phyloP scores from a whole-genome alignment of 2,888 invertebrate species.

The Chloroclysta siterata region DNA sequence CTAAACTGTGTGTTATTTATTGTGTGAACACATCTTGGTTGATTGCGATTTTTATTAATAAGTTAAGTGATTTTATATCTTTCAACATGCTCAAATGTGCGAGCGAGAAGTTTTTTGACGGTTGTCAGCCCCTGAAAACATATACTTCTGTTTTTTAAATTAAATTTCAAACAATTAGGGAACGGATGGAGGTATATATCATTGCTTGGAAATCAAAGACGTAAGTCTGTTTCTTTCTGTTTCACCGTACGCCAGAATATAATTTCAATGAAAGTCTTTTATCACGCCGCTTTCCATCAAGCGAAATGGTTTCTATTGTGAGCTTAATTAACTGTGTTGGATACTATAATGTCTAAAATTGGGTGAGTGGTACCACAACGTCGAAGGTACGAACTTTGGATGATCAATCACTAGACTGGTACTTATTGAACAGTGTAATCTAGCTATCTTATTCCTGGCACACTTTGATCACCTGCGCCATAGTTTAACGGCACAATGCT shows the following conservation, averaged over 20 bases:
- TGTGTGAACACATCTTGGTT: too few species aligned
- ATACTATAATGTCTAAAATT: slow-evolving; percentile 43
- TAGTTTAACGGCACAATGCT: not conserved
- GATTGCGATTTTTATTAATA: too few species aligned
- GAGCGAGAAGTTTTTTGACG: too few species aligned
- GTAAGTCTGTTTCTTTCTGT: too few species aligned
- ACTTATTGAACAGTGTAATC: slow-evolving; percentile 73
- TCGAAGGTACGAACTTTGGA: slow-evolving; percentile 70
- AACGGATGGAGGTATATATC: too few species aligned
- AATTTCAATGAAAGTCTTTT: not conserved
- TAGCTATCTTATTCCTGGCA: not conserved
- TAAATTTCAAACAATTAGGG: too few species aligned
- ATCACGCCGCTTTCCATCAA: not conserved
- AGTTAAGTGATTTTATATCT: too few species aligned
- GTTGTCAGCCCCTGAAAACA: too few species aligned
- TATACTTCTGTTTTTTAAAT: too few species aligned
- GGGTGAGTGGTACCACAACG: slow-evolving; percentile 72
- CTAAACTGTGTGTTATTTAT: too few species aligned
- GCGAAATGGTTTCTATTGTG: slow-evolving; percentile 29
- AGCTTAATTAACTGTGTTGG: slow-evolving; percentile 28
- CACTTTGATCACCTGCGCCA: not conserved
- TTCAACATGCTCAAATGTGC: too few species aligned
- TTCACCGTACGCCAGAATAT: not conserved
- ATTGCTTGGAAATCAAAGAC: too few species aligned
- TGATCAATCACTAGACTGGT: slow-evolving; percentile 82